phyloP scores from a whole-genome alignment of 2,888 invertebrate species.

The Drosophila recens region DNA sequence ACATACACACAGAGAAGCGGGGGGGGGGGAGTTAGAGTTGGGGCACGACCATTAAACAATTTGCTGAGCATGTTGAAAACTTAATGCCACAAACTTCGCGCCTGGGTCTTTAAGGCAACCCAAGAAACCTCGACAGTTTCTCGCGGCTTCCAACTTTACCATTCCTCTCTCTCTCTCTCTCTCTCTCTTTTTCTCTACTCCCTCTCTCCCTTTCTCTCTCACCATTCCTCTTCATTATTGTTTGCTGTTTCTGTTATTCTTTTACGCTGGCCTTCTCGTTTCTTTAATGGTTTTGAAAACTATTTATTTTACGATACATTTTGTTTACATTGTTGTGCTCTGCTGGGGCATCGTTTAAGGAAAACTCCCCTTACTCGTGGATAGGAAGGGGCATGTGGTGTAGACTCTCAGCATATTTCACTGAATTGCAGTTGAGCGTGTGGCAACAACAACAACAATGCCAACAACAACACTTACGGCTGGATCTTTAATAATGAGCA shows the following conservation, averaged over 20 bases:
- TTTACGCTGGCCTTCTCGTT: constrained; percentile 35
- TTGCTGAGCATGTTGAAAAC: constrained; percentile 67
- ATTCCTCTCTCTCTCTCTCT: neutral
- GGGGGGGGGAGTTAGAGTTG: neutral
- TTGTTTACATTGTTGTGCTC: constrained; percentile 70
- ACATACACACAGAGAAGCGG: neutral
- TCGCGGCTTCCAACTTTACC: constrained; percentile 36
- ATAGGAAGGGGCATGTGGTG: no score
- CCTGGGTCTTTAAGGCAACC: constrained; percentile 44
- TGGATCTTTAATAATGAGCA: constrained; percentile 27
- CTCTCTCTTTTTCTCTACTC: no score
- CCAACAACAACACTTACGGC: constrained; percentile 13
- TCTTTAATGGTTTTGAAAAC: constrained; percentile 70
- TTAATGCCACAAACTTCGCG: constrained; percentile 66
- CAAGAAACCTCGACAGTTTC: constrained; percentile 27
- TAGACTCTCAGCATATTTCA: constrained; percentile 59
- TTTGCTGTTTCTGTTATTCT: constrained; percentile 6
- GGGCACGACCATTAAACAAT: constrained; percentile 56
- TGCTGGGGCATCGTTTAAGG: constrained; percentile 48
- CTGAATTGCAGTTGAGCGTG: constrained; percentile 69
- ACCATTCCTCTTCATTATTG: neutral
- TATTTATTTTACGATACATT: constrained; percentile 79
- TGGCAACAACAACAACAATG: constrained; percentile 36
- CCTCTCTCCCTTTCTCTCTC: neutral
- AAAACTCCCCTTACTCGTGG: neutral